Conservation (phyloP, 2,888 invertebrate genomes). For the Idaea biselata region DNA sequence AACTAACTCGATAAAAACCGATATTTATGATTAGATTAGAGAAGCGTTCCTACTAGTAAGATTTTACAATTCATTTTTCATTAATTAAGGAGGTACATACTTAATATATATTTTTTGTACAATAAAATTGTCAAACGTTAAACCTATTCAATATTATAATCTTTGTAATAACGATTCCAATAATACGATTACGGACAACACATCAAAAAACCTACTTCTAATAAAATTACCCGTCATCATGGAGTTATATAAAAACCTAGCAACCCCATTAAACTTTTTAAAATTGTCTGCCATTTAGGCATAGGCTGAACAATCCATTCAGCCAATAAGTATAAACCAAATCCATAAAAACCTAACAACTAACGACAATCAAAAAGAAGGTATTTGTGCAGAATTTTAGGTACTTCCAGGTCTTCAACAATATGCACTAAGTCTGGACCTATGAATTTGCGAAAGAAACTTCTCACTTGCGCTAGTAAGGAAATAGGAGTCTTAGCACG, state of each 20-base stretch:
- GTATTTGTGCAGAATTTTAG: constrained; percentile 83
- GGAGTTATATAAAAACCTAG: constrained; percentile 25
- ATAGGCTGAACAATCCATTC: background rate
- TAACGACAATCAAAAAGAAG: constrained; percentile 84
- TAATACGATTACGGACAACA: constrained; percentile 3
- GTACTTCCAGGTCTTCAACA: constrained; percentile 82
- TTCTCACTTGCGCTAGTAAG: constrained; percentile 83
- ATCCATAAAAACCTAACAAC: constrained; percentile 24
- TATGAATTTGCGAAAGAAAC: constrained; percentile 80
- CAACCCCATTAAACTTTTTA: constrained; percentile 34
- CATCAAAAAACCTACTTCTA: constrained; percentile 7
- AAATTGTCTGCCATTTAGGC: constrained; percentile 9
- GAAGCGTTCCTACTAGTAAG: too few relatives aligned
- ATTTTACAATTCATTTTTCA: too few relatives aligned
- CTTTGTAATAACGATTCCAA: background rate
- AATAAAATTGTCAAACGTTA: too few relatives aligned
- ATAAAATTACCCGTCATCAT: constrained; percentile 22
- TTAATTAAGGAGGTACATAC: too few relatives aligned
- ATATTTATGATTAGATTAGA: too few relatives aligned
- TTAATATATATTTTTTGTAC: too few relatives aligned
- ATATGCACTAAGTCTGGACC: constrained; percentile 80
- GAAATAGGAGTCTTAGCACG: constrained; percentile 85
- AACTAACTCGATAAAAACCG: too few relatives aligned
- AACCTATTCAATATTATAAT: too few relatives aligned
- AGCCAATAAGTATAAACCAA: background rate